Percentiles rank a stretch among this genome's conserved stretches.
These are phyloP conservation scores for Furcifer pardalis DNA, from an alignment of 2,797 vertebrate genomes.

Conservation along the genomic window DNA sequence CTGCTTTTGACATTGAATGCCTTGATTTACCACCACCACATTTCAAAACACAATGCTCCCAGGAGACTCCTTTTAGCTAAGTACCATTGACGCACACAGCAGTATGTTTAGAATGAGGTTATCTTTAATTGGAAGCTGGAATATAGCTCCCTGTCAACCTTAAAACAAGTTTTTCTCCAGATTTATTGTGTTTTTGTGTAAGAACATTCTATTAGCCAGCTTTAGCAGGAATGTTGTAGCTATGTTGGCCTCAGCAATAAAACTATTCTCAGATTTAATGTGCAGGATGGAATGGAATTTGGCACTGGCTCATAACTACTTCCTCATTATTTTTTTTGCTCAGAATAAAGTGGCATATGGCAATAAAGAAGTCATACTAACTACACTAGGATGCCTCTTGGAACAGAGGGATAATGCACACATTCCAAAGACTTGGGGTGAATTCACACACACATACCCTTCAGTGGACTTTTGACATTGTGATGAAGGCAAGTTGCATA, in stretches of 20 bases:
- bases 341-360: too few relatives aligned
- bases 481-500: too few relatives aligned
- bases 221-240: background rate
- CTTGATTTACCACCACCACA: background rate
- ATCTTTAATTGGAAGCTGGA: slow-evolving; percentile 4
- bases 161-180: background rate
- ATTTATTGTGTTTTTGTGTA: background rate
- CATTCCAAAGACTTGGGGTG: too few relatives aligned
- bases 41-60: slow-evolving; percentile 16
- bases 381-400: background rate
- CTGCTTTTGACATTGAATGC: background rate
- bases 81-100: background rate
- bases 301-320: background rate
- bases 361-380: background rate
- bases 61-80: slow-evolving; percentile 19
- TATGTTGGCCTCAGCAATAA: background rate
- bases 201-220: background rate
- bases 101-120: background rate
- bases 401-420: background rate
- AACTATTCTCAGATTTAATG: slow-evolving; percentile 27
- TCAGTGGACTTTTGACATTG: too few relatives aligned
- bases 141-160: background rate
- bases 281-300: background rate
- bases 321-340: background rate
- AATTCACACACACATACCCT: too few relatives aligned